phyloP scores from a whole-genome alignment of 37 sponge, comb jelly and placozoan species.

The Amphimedon queenslandica region DNA sequence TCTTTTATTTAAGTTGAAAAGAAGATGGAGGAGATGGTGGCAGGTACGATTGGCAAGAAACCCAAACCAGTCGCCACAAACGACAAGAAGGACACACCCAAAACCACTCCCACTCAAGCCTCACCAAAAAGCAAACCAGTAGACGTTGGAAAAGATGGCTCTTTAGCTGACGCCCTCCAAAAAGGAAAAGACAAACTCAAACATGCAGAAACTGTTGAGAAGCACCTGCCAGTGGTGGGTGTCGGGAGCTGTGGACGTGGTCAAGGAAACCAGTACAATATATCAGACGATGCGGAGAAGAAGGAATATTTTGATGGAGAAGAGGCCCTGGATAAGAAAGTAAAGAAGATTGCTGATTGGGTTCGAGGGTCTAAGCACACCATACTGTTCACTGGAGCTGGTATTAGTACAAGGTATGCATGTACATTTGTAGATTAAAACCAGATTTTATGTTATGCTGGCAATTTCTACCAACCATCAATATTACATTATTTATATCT shows the following conservation, averaged over 20 bases:
- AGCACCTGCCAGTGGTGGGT: slow-evolving; percentile 35
- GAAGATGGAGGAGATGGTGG: slow-evolving; percentile 12
- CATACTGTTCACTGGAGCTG: slow-evolving; percentile 86
- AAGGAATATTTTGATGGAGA: slow-evolving; percentile 74
- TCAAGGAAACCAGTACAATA: slow-evolving; percentile 20
- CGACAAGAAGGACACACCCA: background rate
- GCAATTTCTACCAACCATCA: background rate
- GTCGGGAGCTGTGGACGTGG: background rate
- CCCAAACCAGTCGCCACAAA: background rate
- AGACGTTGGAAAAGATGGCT: background rate
- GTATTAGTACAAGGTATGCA: slow-evolving; percentile 81
- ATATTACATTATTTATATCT: background rate
- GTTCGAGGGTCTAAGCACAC: slow-evolving; percentile 50
- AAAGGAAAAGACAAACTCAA: slow-evolving; percentile 44
- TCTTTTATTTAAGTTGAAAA: slow-evolving; percentile 13
- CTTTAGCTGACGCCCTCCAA: slow-evolving; percentile 18
- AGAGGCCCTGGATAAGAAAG: slow-evolving; percentile 44
- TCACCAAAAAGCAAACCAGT: background rate
- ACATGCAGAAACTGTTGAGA: slow-evolving; percentile 62
- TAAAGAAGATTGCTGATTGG: slow-evolving; percentile 62
- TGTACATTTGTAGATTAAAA: too few relatives aligned
- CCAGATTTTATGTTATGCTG: too few relatives aligned
- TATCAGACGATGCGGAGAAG: slow-evolving; percentile 79
- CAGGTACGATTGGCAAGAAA: background rate
- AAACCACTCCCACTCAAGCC: background rate